phyloP scores from a whole-genome alignment of 2,113 vertebrate genomes.

The Xiphophorus couchianus region DNA sequence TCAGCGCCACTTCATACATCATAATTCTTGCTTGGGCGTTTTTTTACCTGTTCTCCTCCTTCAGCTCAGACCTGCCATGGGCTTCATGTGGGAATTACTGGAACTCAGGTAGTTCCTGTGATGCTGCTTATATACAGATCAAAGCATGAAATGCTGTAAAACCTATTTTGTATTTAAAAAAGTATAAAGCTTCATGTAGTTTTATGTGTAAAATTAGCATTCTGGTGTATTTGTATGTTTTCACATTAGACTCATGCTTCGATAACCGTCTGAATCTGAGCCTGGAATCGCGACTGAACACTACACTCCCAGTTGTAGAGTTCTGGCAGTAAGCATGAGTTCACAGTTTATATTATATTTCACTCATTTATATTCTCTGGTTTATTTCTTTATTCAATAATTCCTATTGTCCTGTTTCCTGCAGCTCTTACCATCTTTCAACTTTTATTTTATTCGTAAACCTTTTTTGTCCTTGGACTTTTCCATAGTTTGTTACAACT shows the following conservation, averaged over 20 bases:
- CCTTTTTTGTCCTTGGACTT: background rate
- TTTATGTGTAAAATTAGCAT: background rate
- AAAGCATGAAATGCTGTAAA: background rate
- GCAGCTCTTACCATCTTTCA: background rate
- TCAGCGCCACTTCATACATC: slow-evolving; percentile 65
- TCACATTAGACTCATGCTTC: slow-evolving; percentile 53
- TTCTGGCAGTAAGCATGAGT: slow-evolving; percentile 67
- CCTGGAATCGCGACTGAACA: slow-evolving; percentile 31
- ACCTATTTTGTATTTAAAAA: background rate
- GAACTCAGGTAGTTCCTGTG: slow-evolving; percentile 61
- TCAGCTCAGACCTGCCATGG: slow-evolving; percentile 57
- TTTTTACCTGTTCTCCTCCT: slow-evolving; percentile 68
- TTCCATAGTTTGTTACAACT: background rate
- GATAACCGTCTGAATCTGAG: slow-evolving; percentile 41
- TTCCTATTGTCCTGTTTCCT: background rate
- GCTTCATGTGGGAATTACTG: slow-evolving; percentile 63
- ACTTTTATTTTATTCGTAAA: background rate
- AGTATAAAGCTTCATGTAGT: background rate
- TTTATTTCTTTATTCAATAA: background rate
- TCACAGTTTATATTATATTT: background rate
- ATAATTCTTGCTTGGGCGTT: slow-evolving; percentile 62
- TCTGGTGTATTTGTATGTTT: background rate
- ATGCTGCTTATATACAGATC: too few species aligned
- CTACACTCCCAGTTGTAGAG: slow-evolving; percentile 64
- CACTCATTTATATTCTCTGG: background rate